Conservation (phyloP, 2,797 vertebrate genomes). For the Fringilla coelebs region DNA sequence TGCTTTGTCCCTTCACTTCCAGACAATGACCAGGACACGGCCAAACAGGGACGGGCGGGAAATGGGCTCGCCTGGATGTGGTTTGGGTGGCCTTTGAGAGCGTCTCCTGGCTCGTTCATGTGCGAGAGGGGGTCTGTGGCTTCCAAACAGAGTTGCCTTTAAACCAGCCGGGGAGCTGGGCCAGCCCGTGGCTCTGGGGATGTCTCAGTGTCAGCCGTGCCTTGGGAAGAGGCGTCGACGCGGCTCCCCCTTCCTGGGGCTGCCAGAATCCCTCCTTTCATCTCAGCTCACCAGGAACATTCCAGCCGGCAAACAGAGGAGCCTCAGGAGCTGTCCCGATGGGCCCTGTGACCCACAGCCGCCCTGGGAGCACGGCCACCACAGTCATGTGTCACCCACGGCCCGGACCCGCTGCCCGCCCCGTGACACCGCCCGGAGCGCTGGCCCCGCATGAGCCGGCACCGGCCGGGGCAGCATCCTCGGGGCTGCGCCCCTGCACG, state of each 20-base stretch:
- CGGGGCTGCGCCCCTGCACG: neutral
- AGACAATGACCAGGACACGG: neutral
- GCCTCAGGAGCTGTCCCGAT: neutral
- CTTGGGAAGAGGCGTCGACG: rapidly evolving
- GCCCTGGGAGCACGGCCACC: neutral
- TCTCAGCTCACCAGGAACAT: neutral
- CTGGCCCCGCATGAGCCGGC: neutral
- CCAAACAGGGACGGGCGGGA: neutral
- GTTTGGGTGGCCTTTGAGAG: neutral
- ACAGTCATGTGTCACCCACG: rapidly evolving
- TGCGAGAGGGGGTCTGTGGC: neutral
- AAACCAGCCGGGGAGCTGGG: neutral
- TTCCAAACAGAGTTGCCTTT: neutral
- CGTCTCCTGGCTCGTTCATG: neutral
- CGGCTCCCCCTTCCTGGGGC: neutral
- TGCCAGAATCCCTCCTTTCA: neutral
- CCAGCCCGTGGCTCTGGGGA: neutral
- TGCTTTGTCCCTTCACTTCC: neutral
- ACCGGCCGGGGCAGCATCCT: rapidly evolving
- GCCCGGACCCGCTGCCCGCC: neutral
- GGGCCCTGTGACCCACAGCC: neutral
- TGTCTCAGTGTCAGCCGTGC: neutral
- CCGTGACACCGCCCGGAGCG: neutral
- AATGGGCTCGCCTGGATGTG: neutral
- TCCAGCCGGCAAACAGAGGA: neutral